Evolutionary conservation across 2,888 invertebrate species (phyloP).

Genomic region (Noctua fimbriata): DNA sequence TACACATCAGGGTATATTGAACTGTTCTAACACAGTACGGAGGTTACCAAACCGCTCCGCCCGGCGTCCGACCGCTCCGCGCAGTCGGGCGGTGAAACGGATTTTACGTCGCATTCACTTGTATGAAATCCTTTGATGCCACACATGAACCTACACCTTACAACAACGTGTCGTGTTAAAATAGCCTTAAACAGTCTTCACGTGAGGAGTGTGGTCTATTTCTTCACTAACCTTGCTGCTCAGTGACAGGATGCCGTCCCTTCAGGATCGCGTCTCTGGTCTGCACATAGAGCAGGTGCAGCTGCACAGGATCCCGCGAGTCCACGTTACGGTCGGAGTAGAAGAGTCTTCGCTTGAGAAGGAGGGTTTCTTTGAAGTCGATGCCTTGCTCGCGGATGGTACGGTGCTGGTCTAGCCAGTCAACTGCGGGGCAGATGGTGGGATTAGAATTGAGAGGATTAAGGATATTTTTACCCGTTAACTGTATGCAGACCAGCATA

Average conservation of each 20-base stretch:
- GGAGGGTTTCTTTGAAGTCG: constrained; percentile 96
- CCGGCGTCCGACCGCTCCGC: too few relatives aligned
- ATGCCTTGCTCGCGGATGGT: constrained; percentile 98
- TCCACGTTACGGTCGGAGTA: constrained; percentile 99
- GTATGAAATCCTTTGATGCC: too few relatives aligned
- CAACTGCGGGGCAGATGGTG: constrained; percentile 87
- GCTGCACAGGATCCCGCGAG: constrained; percentile 98
- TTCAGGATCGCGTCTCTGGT: constrained; percentile 98
- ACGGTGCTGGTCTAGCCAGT: constrained; percentile 99
- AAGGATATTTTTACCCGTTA: neutral
- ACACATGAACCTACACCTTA: too few relatives aligned
- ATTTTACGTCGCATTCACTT: too few relatives aligned
- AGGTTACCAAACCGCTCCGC: too few relatives aligned
- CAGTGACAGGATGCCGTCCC: constrained; percentile 98
- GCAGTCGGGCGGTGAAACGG: too few relatives aligned
- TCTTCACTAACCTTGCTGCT: constrained; percentile 92
- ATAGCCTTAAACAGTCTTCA: too few relatives aligned
- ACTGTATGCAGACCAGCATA: neutral
- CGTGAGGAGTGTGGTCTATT: neutral
- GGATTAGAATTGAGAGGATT: neutral
- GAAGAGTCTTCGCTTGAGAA: constrained; percentile 98
- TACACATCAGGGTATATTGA: too few relatives aligned
- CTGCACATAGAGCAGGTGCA: constrained; percentile 99
- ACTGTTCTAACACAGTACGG: too few relatives aligned
- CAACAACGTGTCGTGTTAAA: too few relatives aligned